These are phyloP conservation scores for Drosophila diplacantha DNA, from an alignment of 2,888 invertebrate species.

Conservation along the genomic window DNA sequence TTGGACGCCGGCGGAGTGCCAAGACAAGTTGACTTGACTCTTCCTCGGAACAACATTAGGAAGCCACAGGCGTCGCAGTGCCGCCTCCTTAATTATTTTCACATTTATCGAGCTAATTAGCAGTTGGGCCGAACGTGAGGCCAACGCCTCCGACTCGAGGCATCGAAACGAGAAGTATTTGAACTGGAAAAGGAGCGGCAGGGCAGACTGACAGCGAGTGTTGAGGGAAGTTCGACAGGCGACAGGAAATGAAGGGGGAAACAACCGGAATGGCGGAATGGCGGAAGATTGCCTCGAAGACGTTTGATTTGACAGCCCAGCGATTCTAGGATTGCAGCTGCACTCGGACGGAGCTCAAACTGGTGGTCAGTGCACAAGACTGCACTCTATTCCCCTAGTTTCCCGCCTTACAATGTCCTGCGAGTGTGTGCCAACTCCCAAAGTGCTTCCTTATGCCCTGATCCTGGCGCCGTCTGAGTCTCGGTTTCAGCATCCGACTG, in stretches of 20 bases:
- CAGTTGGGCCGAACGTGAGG: slow-evolving; percentile 50
- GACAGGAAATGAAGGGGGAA: slow-evolving; percentile 12
- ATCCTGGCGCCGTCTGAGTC: slow-evolving; percentile 21
- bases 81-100: slow-evolving; percentile 44
- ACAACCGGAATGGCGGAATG: slow-evolving; percentile 3
- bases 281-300: slow-evolving; percentile 28
- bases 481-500: slow-evolving; percentile 7
- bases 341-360: not conserved
- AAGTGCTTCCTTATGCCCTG: slow-evolving; percentile 32
- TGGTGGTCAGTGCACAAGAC: slow-evolving; percentile 28
- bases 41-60: slow-evolving; percentile 16
- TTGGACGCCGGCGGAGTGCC: slow-evolving; percentile 36
- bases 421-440: slow-evolving; percentile 20
- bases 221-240: slow-evolving; percentile 46
- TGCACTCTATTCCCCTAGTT: slow-evolving; percentile 9
- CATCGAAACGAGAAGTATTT: slow-evolving; percentile 45
- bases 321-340: slow-evolving; percentile 42
- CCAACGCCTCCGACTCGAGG: slow-evolving; percentile 16
- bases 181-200: slow-evolving; percentile 34
- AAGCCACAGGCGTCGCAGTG: slow-evolving; percentile 15
- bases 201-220: slow-evolving; percentile 13
- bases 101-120: slow-evolving; percentile 68
- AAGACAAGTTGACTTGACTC: slow-evolving; percentile 2
- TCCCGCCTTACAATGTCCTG: slow-evolving; percentile 14
- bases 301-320: slow-evolving; percentile 55